phyloP scores from a whole-genome alignment of 1,140 invertebrate genomes.

The Anagrus nilaparvatae region DNA sequence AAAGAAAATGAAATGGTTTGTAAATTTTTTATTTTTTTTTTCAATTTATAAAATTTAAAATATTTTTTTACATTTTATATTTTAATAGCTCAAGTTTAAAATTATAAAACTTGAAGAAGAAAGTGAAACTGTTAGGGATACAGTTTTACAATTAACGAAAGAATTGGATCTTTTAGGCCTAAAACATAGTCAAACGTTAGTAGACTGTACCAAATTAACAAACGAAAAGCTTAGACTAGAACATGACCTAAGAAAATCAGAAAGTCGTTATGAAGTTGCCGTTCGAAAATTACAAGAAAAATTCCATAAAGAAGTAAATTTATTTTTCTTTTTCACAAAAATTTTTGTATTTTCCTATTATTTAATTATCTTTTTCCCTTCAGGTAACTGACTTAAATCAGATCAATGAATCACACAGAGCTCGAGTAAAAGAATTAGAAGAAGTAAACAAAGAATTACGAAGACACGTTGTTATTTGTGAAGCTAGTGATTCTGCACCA shows the following conservation, averaged over 20 bases:
- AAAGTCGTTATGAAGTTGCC: slow-evolving; percentile 27
- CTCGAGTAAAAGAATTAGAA: slow-evolving; percentile 35
- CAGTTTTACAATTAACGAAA: slow-evolving; percentile 29
- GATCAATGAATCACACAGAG: slow-evolving; percentile 33
- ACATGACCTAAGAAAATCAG: slow-evolving; percentile 37
- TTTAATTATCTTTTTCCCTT: not conserved
- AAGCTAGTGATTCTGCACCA: slow-evolving; percentile 34
- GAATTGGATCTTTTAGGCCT: slow-evolving; percentile 41
- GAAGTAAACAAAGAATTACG: slow-evolving; percentile 32
- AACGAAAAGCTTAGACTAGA: slow-evolving; percentile 49
- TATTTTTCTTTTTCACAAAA: not conserved
- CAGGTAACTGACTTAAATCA: slow-evolving; percentile 36
- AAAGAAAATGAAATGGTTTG: slow-evolving; percentile 34
- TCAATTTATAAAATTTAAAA: slow-evolving; percentile 5
- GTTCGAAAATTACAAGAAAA: slow-evolving; percentile 32
- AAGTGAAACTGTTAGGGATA: slow-evolving; percentile 29
- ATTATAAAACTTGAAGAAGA: slow-evolving; percentile 36
- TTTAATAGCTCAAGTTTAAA: slow-evolving; percentile 27
- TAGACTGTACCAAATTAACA: slow-evolving; percentile 52
- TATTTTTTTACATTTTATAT: slow-evolving; percentile 1
- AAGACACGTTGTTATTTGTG: slow-evolving; percentile 33
- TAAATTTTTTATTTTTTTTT: slow-evolving; percentile 19
- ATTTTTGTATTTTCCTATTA: slow-evolving; percentile 4
- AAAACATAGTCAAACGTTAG: slow-evolving; percentile 47
- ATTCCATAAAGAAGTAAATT: slow-evolving; percentile 33